Conservation (phyloP, 2,888 invertebrate genomes). For the Drosophila eohydei region DNA sequence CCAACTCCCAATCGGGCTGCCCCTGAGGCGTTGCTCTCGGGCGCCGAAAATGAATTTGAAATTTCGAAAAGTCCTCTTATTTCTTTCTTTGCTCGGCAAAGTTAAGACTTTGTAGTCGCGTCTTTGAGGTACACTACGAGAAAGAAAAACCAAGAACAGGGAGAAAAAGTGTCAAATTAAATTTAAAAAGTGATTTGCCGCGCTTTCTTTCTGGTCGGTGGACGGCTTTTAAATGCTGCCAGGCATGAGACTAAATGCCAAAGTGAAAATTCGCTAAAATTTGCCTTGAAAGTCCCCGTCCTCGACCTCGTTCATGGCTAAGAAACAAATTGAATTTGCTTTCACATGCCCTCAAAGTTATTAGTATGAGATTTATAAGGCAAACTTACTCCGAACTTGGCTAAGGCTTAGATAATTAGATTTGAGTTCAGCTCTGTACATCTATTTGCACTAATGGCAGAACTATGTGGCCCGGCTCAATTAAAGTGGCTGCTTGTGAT, state of each 20-base stretch:
- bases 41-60: slow-evolving; percentile 67
- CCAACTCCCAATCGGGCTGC: slow-evolving; percentile 39
- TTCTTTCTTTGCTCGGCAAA: slow-evolving; percentile 45
- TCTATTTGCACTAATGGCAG: slow-evolving; percentile 16
- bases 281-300: slow-evolving; percentile 14
- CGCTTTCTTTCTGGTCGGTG: slow-evolving; percentile 50
- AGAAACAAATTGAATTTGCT: slow-evolving; percentile 1
- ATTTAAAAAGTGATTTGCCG: slow-evolving; percentile 78
- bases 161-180: slow-evolving; percentile 75
- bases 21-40: slow-evolving; percentile 38
- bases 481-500: slow-evolving; percentile 50
- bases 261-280: slow-evolving; percentile 58
- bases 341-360: background rate
- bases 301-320: background rate
- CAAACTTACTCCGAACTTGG: background rate
- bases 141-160: slow-evolving; percentile 48
- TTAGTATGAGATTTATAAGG: slow-evolving; percentile 3
- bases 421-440: background rate
- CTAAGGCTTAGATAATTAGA: slow-evolving; percentile 7
- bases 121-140: slow-evolving; percentile 62
- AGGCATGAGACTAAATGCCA: slow-evolving; percentile 60
- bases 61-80: slow-evolving; percentile 29
- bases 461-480: slow-evolving; percentile 34
- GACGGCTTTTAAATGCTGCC: slow-evolving; percentile 56
- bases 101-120: slow-evolving; percentile 74